These are phyloP conservation scores for Buteo buteo DNA, from an alignment of 2,113 vertebrate genomes.

Conservation along the genomic window DNA sequence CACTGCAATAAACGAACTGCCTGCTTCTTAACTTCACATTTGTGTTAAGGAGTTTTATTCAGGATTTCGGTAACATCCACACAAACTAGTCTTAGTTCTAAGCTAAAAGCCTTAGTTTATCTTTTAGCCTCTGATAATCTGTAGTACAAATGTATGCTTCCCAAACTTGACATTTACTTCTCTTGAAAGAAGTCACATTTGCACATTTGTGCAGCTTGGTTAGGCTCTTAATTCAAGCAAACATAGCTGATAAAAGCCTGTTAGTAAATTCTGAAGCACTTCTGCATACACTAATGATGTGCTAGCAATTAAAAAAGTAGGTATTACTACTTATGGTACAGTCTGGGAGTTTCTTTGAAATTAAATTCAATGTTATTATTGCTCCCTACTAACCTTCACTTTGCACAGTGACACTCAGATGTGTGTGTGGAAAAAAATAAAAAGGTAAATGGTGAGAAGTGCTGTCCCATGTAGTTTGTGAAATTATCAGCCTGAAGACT, in stretches of 20 bases:
- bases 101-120: not conserved
- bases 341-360: not conserved
- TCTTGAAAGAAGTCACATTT: not conserved
- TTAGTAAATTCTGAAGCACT: not conserved
- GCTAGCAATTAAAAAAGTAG: not conserved
- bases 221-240: not conserved
- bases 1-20: too few relatives aligned
- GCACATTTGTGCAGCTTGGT: not conserved
- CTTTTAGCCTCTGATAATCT: not conserved
- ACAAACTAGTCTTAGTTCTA: not conserved
- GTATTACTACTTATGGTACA: not conserved
- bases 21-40: too few relatives aligned
- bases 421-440: too few relatives aligned
- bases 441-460: not conserved
- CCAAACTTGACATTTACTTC: not conserved
- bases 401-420: not conserved
- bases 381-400: not conserved
- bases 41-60: too few relatives aligned
- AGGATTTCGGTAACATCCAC: not conserved
- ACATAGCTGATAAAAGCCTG: accelerated
- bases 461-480: not conserved
- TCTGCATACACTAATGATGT: not conserved
- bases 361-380: not conserved
- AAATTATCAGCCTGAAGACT: not conserved
- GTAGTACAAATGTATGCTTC: not conserved